Conservation (phyloP, 92 coral and sea anemone genomes). For the Muricea muricata region DNA sequence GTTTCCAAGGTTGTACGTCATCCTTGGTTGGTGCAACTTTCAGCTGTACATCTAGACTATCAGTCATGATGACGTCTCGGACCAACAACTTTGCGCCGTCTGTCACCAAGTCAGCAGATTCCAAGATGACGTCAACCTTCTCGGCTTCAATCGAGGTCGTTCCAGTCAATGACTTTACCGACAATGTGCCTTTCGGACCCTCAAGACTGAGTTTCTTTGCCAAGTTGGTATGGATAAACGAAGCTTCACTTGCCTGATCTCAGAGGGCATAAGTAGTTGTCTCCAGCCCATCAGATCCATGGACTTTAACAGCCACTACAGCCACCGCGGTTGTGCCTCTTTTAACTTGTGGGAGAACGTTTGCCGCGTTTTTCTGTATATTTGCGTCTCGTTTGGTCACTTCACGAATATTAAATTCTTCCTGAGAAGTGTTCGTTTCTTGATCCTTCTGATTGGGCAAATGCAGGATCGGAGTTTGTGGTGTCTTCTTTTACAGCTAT, state of each 20-base stretch:
- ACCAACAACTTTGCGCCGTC: not conserved
- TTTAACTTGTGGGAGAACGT: not conserved
- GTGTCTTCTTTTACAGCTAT: not conserved
- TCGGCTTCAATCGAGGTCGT: not conserved
- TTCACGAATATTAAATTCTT: not conserved
- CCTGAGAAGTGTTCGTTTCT: too few species aligned
- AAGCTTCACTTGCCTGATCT: conserved; percentile 29
- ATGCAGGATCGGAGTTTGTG: not conserved
- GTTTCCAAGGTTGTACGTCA: conserved; percentile 4
- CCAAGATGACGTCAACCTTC: not conserved
- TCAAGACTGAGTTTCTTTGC: not conserved
- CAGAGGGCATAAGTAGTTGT: not conserved
- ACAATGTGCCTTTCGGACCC: conserved; percentile 17
- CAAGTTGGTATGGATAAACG: conserved; percentile 17
- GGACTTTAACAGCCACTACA: conserved; percentile 1
- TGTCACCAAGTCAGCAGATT: not conserved
- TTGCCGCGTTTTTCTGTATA: not conserved
- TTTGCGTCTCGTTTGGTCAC: not conserved
- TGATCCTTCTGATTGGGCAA: not conserved
- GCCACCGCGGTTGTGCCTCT: not conserved
- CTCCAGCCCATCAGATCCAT: not conserved
- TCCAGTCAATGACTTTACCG: conserved; percentile 12
- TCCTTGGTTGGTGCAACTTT: conserved; percentile 5
- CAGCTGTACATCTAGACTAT: not conserved
- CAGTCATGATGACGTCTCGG: not conserved